Base-by-base conservation (phyloP, 2,888 invertebrate species). In the Tuberolachnus salignus region DNA sequence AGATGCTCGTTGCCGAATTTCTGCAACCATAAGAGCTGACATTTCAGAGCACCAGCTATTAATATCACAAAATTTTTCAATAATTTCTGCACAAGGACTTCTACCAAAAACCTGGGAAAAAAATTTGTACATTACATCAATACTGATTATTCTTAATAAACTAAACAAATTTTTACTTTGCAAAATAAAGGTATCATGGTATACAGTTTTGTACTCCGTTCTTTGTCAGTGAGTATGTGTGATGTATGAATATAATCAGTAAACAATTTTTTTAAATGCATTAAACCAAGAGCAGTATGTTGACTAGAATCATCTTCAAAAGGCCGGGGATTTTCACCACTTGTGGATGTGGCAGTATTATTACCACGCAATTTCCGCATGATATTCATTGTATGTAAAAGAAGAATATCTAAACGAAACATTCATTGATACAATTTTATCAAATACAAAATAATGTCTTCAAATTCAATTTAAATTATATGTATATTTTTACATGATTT, bases 181-280 rank as follows among this genome's bases (percentile, higher is more conserved):
- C 97, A 97, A 88, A 98, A 98, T 55, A 98, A 88, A 78, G 98
- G 98, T 85, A 99, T 88, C 95, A 99, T 97, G 86, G 95, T 96
- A 87, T 97, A 97, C 16, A 98, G 89, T 86, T 96, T 95, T 84
- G 94, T 94, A 87, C 98, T 97, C 84, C 92, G 90, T 85, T 95
- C 95, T 78, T 89, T 88, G 82, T 94, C 94, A 59, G 90, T 89
- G 16, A 94, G 88, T 3, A 92, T 90, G 83, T 94, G 92, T 53
- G 92, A 88, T 55, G 96, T 94, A 87, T 97, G 95, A 51, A 93
- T 92, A 85, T 95, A 97, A 86, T 98, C 98, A 72, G 94, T 92
- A 86, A 98, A 98, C 55, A 98, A 89, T 86, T 98, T 98, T 85
- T 97, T 94, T 70, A 99, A 89, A 85, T 98, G 98, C 92, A 95